phyloP scores from a whole-genome alignment of 2,797 vertebrate genomes.

The Scyliorhinus canicula region DNA sequence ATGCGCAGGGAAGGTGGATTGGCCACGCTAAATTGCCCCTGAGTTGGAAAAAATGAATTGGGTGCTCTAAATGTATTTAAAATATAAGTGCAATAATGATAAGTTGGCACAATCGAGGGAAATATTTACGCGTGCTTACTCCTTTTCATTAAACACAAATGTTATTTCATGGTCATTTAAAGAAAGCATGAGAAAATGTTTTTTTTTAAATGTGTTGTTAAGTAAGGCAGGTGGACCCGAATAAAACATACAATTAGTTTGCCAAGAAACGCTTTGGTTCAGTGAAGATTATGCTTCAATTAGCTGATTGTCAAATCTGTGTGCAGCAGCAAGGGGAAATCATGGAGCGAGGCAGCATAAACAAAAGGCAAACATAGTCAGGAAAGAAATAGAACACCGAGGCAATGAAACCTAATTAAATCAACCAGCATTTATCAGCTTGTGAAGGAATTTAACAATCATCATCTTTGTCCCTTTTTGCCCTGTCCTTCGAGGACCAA shows the following conservation, averaged over 20 bases:
- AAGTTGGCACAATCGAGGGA: background rate
- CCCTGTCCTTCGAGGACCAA: background rate
- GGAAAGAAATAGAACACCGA: background rate
- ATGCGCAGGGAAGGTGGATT: too few species aligned
- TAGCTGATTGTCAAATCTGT: background rate
- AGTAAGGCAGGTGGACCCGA: background rate
- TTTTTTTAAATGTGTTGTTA: background rate
- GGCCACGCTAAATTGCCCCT: too few species aligned
- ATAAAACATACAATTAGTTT: background rate
- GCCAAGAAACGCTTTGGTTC: background rate
- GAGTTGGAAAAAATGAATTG: too few species aligned
- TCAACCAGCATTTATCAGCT: too few species aligned
- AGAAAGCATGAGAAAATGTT: background rate
- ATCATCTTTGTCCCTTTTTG: background rate
- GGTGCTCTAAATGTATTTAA: too few species aligned
- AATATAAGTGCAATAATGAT: background rate
- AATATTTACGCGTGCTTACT: background rate
- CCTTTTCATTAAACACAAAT: background rate
- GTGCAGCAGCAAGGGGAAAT: background rate
- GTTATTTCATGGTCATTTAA: background rate
- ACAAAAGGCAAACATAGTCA: background rate
- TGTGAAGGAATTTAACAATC: background rate
- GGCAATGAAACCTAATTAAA: background rate
- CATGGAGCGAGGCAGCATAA: background rate
- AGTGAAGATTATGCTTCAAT: background rate